phyloP scores from a whole-genome alignment of 2,888 invertebrate genomes.

The Chirona hameri region DNA sequence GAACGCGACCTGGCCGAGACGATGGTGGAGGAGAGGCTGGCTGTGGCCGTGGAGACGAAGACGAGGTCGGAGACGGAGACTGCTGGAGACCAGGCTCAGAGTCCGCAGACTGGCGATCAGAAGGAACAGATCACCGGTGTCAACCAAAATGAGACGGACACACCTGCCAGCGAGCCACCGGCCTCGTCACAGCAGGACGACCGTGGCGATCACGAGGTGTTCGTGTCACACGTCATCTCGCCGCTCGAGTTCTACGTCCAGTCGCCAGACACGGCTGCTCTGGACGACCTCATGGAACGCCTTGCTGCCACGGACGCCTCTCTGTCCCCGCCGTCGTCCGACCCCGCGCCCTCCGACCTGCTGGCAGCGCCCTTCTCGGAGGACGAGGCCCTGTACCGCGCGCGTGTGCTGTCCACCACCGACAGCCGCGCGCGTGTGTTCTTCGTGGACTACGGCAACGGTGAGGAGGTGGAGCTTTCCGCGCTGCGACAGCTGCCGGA shows the following conservation, averaged over 20 bases:
- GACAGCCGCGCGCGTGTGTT: background rate
- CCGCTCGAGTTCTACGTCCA: constrained; percentile 2
- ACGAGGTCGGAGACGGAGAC: background rate
- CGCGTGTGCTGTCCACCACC: background rate
- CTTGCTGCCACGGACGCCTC: background rate
- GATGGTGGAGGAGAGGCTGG: background rate
- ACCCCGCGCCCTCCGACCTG: background rate
- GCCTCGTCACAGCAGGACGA: background rate
- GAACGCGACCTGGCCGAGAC: background rate
- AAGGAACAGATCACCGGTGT: too few species aligned
- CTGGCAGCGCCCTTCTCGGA: background rate
- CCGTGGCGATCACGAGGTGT: background rate
- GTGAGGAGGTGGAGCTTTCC: background rate
- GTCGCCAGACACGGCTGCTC: background rate
- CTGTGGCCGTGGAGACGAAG: background rate
- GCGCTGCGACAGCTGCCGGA: background rate
- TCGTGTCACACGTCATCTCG: constrained; percentile 23
- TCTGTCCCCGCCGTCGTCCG: too few species aligned
- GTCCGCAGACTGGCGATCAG: background rate
- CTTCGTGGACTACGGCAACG: constrained; percentile 12
- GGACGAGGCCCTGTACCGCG: background rate
- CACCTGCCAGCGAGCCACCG: background rate
- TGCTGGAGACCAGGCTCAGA: background rate
- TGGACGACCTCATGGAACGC: background rate
- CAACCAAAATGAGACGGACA: too few species aligned